A percentile compares a stretch with the other conserved stretches of the same genome.
phyloP scores from a whole-genome alignment of 2,113 vertebrate genomes.

The Smithornis capensis region DNA sequence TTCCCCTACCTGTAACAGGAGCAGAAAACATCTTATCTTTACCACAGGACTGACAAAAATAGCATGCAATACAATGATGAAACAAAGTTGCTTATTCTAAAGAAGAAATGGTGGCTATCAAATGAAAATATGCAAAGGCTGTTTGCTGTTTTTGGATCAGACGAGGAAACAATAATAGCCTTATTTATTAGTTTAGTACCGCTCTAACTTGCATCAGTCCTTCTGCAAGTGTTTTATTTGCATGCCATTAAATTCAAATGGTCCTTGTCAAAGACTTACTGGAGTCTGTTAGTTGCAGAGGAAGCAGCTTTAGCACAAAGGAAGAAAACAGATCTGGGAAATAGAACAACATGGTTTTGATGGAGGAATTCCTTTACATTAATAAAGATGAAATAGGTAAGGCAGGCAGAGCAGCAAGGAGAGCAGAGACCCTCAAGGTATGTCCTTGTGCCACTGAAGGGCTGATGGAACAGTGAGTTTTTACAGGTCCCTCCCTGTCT shows the following conservation, averaged over 20 bases:
- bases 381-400: background rate
- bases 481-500: background rate
- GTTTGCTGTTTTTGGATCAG: background rate
- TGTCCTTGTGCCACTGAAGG: background rate
- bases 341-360: accelerated
- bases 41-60: background rate
- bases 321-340: background rate
- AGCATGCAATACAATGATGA: background rate
- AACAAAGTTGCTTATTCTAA: background rate
- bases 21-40: background rate
- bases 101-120: background rate
- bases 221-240: background rate
- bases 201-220: background rate
- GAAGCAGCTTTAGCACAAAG: background rate
- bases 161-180: background rate
- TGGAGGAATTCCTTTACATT: background rate
- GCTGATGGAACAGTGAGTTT: background rate
- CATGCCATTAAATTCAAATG: background rate
- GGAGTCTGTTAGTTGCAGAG: background rate
- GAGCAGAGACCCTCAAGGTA: background rate
- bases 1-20: background rate
- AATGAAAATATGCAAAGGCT: background rate
- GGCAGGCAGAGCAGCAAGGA: background rate
- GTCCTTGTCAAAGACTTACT: background rate
- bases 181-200: background rate